phyloP scores from a whole-genome alignment of 1,140 invertebrate species.

The Whitmania pigra region DNA sequence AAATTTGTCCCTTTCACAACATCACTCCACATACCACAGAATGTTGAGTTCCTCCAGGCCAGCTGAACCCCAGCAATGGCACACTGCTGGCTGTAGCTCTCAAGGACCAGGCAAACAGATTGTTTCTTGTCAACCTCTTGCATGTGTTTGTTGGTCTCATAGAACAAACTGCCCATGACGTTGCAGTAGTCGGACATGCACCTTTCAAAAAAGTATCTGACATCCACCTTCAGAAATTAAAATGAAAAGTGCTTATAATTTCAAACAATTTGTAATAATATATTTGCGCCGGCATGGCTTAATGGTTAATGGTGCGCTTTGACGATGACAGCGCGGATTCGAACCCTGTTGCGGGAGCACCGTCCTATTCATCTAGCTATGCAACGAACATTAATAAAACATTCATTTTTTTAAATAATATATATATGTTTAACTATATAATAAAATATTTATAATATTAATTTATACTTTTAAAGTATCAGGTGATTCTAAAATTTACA shows the following conservation, averaged over 20 bases:
- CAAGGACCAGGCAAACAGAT: neutral
- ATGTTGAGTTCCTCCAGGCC: neutral
- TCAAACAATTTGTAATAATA: no score
- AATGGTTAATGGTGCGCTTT: no score
- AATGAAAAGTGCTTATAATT: neutral
- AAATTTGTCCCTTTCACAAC: no score
- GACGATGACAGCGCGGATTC: no score
- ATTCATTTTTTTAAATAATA: no score
- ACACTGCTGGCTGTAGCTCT: slow-evolving; percentile 12
- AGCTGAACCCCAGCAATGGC: neutral
- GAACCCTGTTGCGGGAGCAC: no score
- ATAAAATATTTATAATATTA: neutral
- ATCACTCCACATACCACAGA: neutral
- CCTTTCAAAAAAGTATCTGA: slow-evolving; percentile 10
- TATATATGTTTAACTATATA: neutral
- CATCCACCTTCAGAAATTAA: slow-evolving; percentile 6
- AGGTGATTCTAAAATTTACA: no score
- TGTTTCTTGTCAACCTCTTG: slow-evolving; percentile 2
- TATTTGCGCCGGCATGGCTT: no score
- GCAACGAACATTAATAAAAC: no score
- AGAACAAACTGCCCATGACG: neutral
- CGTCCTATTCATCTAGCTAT: no score
- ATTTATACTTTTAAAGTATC: no score
- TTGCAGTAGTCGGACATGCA: slow-evolving; percentile 23
- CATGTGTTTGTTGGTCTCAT: neutral